Percentiles rank a stretch among this genome's conserved stretches.
Evolutionary conservation across 64 coral and sea anemone genomes (phyloP).

Genomic region (Pocillopora damicornis): DNA sequence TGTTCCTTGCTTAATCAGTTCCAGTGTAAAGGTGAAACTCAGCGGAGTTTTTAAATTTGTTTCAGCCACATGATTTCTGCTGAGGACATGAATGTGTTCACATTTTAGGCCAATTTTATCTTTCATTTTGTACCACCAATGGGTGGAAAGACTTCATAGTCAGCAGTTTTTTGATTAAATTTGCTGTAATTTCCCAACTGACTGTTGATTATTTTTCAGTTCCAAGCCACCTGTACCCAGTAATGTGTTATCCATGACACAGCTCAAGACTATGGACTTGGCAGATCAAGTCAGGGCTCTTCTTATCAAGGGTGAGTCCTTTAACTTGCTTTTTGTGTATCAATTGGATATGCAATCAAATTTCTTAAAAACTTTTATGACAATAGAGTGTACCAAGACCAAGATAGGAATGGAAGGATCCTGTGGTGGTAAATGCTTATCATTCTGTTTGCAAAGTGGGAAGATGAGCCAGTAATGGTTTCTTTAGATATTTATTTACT

Average conservation of each 20-base stretch:
- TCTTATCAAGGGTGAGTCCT: constrained; percentile 77
- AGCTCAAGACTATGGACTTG: constrained; percentile 86
- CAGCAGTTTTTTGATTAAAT: neutral
- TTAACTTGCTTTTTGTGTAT: too few species aligned
- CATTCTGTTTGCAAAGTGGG: too few species aligned
- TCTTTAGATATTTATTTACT: too few species aligned
- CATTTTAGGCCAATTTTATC: neutral
- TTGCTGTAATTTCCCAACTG: neutral
- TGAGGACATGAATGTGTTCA: too few species aligned
- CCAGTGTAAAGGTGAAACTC: neutral
- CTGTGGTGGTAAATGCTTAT: too few species aligned
- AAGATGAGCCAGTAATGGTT: too few species aligned
- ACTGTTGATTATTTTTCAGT: constrained; percentile 20
- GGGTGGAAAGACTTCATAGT: too few species aligned
- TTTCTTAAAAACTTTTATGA: too few species aligned
- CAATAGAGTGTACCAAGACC: too few species aligned
- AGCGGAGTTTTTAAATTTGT: neutral
- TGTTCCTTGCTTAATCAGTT: neutral
- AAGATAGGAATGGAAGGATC: too few species aligned
- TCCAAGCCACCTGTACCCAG: constrained; percentile 64
- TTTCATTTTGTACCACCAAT: neutral
- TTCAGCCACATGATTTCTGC: too few species aligned
- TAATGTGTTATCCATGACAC: constrained; percentile 88
- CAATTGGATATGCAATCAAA: too few species aligned
- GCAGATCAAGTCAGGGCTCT: constrained; percentile 90